A percentile compares a stretch with the other conserved stretches of the same genome.
phyloP scores from a whole-genome alignment of 2,113 vertebrate species.

The Aythya baeri region DNA sequence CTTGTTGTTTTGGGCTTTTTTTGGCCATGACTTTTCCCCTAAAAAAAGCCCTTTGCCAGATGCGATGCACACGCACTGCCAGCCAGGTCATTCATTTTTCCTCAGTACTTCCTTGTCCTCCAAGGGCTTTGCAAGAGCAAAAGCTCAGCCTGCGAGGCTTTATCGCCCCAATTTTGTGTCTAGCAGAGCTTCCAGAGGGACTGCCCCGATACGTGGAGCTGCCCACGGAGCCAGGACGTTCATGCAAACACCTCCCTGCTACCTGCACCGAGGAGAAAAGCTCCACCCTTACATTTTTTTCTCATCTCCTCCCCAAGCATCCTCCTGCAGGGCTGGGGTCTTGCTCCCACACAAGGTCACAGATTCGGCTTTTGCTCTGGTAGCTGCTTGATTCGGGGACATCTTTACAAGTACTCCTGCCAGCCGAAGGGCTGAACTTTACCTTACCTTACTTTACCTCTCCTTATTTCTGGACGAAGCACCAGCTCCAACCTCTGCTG shows the following conservation, averaged over 20 bases:
- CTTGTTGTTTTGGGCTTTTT: neutral
- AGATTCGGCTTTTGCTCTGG: neutral
- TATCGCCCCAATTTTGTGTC: neutral
- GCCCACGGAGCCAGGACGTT: neutral
- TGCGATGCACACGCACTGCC: neutral
- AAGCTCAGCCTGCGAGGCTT: neutral
- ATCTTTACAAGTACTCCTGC: neutral
- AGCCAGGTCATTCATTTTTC: neutral
- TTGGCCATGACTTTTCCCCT: neutral
- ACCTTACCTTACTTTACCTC: no score
- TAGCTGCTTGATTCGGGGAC: neutral
- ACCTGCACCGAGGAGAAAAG: neutral
- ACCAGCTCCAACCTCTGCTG: neutral
- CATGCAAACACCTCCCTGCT: neutral
- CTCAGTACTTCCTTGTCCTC: neutral
- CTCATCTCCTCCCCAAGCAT: neutral
- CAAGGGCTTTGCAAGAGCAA: neutral
- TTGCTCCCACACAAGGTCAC: accelerated
- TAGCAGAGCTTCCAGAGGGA: neutral
- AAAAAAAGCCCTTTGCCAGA: neutral
- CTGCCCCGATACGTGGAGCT: neutral
- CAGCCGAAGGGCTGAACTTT: neutral
- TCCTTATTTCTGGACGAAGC: neutral
- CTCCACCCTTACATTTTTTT: neutral
- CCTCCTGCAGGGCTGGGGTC: neutral